These are phyloP conservation scores for Myotis davidii DNA, from an alignment of 2,113 vertebrate genomes.

Conservation along the genomic window DNA sequence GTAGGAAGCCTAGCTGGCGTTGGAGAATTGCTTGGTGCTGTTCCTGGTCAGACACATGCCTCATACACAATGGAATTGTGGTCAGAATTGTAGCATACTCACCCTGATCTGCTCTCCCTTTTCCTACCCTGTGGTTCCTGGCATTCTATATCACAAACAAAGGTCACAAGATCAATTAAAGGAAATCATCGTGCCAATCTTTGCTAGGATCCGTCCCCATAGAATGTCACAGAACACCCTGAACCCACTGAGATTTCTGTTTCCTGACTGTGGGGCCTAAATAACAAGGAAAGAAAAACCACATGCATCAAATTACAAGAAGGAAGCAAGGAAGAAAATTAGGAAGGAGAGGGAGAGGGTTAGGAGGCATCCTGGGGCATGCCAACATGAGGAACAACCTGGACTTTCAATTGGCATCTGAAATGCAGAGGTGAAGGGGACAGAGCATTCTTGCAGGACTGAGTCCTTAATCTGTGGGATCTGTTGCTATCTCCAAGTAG, in stretches of 20 bases:
- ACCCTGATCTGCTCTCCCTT: not conserved
- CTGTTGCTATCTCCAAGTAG: not conserved
- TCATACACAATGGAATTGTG: not conserved
- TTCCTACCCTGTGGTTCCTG: too few species aligned
- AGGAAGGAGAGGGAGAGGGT: not conserved
- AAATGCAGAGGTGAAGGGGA: not conserved
- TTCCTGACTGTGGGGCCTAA: not conserved
- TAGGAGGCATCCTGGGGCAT: not conserved
- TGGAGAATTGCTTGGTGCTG: not conserved
- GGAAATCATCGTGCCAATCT: not conserved
- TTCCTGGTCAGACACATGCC: too few species aligned
- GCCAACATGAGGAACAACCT: not conserved
- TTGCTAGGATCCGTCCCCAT: not conserved
- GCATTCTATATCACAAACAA: not conserved
- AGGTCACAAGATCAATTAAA: not conserved
- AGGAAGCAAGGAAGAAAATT: not conserved
- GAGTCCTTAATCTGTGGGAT: not conserved
- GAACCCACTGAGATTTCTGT: not conserved
- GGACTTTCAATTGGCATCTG: not conserved
- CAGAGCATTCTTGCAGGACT: not conserved
- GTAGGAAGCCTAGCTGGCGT: not conserved
- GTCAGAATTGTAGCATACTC: not conserved
- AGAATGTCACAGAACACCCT: not conserved
- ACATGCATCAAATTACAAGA: not conserved
- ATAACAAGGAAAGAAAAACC: not conserved